Percentiles rank a stretch among this genome's conserved stretches.
phyloP scores from a whole-genome alignment of 2,113 vertebrate species.

The Neomonachus schauinslandi region DNA sequence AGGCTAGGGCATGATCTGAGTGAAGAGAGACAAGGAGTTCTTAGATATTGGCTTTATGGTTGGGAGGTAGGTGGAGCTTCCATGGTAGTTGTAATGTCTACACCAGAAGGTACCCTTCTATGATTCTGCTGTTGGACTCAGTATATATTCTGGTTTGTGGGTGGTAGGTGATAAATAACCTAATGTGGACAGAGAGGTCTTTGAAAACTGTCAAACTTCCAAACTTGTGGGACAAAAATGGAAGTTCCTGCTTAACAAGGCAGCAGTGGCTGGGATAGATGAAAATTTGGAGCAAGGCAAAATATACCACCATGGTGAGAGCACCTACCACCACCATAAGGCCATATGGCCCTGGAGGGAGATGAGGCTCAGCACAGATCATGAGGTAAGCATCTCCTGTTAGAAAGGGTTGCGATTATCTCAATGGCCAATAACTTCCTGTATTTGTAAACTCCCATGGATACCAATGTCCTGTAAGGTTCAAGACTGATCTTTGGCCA shows the following conservation, averaged over 20 bases:
- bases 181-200: not conserved
- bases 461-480: not conserved
- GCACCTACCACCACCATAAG: not conserved
- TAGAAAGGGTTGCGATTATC: not conserved
- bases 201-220: not conserved
- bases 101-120: not conserved
- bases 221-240: slow-evolving; percentile 24
- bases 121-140: not conserved
- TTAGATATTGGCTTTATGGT: slow-evolving; percentile 25
- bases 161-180: not conserved
- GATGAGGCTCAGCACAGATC: not conserved
- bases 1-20: not conserved
- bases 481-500: not conserved
- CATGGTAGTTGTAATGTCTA: not conserved
- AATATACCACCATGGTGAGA: not conserved
- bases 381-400: not conserved
- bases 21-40: not conserved
- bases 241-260: not conserved
- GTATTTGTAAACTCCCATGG: not conserved
- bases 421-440: not conserved
- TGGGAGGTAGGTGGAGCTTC: not conserved
- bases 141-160: not conserved
- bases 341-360: not conserved
- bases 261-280: not conserved
- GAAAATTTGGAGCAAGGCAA: not conserved